phyloP scores from a whole-genome alignment of 2,113 vertebrate genomes.

The Chaetorhynchus papuensis region DNA sequence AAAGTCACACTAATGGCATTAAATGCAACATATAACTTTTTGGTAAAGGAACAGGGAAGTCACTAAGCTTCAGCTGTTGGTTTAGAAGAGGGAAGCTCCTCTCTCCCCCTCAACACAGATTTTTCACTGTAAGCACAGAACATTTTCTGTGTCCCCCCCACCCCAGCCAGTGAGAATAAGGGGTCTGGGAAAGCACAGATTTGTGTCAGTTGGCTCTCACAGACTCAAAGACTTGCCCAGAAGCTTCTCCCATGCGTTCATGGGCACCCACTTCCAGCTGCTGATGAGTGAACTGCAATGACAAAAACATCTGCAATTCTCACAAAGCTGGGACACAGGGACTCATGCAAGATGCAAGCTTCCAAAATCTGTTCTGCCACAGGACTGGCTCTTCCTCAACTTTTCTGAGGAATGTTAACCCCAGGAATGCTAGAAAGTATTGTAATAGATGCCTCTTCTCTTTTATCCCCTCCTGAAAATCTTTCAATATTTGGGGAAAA shows the following conservation, averaged over 20 bases:
- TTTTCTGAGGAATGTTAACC: neutral
- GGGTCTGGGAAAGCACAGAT: neutral
- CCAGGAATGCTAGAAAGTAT: neutral
- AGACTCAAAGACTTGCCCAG: neutral
- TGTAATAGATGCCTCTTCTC: neutral
- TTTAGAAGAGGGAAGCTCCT: neutral
- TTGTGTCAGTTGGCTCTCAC: fast-evolving
- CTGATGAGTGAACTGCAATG: neutral
- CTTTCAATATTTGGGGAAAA: neutral
- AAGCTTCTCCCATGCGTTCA: neutral
- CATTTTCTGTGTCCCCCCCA: neutral
- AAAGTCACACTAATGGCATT: neutral
- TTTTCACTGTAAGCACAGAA: neutral
- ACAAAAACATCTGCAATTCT: neutral
- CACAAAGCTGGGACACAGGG: neutral
- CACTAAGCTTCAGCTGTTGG: neutral
- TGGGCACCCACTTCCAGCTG: neutral
- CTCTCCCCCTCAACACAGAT: neutral
- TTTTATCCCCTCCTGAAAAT: neutral
- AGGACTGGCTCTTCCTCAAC: neutral
- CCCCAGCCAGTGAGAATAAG: neutral
- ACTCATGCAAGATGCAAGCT: neutral
- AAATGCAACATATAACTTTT: neutral
- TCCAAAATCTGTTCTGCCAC: neutral
- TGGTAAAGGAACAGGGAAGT: neutral